Base-by-base conservation (phyloP, 2,888 invertebrate genomes). In the Alcis repandata region DNA sequence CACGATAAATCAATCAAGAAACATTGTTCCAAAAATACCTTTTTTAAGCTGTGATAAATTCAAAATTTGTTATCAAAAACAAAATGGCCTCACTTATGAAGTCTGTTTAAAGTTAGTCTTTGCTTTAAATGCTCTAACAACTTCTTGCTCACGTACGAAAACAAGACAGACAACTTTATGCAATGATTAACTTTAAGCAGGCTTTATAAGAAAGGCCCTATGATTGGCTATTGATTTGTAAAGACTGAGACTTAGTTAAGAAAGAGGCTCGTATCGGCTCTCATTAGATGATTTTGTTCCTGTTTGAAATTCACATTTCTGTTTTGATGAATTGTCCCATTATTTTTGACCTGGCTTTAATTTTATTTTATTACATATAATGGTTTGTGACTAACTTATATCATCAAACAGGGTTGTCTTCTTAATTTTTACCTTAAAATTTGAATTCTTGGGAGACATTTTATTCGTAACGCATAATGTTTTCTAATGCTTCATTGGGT, bases 151-250 rank as follows among this genome's bases (percentile, higher is more conserved):
- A n/a, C n/a, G n/a, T n/a, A n/a, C n/a, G n/a, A n/a, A n/a, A n/a
- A n/a, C n/a, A n/a, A n/a, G n/a, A n/a, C n/a, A n/a, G n/a, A n/a
- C n/a, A n/a, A n/a, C n/a, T n/a, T n/a, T n/a, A n/a, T n/a, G n/a
- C n/a, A n/a, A n/a, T n/a, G n/a, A n/a, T n/a, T n/a, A n/a, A n/a
- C n/a, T n/a, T n/a, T n/a, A n/a, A n/a, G n/a, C n/a, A n/a, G n/a
- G n/a, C n/a, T n/a, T n/a, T n/a, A n/a, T n/a, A n/a, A n/a, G n/a
- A n/a, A n/a, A n/a, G n/a, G n/a, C n/a, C n/a, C 9, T 41, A 20
- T 45, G 19, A 45, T 45, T 45, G 19, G 45, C 45, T 45, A 20
- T 45, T 20, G 1, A 22, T 22, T 45, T 45, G 45, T 45, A 20
- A 45, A 4, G 13, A 45, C 13, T 45, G 13, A 6, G 6, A 43